Evolutionary conservation across 2,888 invertebrate genomes (phyloP).

Genomic region (Brachynemurus nebulosus): DNA sequence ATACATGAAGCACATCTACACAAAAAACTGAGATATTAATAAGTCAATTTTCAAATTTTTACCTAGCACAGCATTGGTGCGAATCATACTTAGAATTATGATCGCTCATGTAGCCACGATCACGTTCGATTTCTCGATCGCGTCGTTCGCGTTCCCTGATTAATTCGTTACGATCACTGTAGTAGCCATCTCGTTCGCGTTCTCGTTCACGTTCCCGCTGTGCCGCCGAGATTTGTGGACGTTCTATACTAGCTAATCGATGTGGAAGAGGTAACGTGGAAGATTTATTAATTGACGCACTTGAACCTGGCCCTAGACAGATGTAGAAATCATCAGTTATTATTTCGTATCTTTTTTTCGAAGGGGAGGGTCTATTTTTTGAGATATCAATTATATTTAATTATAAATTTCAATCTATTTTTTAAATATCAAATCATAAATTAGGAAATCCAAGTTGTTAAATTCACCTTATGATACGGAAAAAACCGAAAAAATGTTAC

Average conservation of each 20-base stretch:
- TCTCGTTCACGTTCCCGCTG: constrained; percentile 10
- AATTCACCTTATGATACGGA: too few species aligned
- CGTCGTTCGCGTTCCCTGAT: constrained; percentile 47
- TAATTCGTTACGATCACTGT: constrained; percentile 78
- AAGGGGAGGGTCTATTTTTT: too few species aligned
- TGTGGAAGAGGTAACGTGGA: constrained; percentile 72
- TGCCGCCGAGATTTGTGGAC: constrained; percentile 37
- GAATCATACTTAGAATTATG: constrained; percentile 42
- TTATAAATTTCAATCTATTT: too few species aligned
- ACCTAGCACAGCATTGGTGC: neutral
- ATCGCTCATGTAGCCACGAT: constrained; percentile 67
- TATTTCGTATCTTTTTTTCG: too few species aligned
- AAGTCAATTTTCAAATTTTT: neutral
- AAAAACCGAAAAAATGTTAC: too few species aligned
- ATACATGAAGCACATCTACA: constrained; percentile 68
- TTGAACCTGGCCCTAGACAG: constrained; percentile 42
- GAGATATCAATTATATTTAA: too few species aligned
- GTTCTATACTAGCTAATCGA: constrained; percentile 45
- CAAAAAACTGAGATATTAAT: neutral
- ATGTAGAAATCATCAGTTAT: too few species aligned
- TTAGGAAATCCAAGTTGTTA: too few species aligned
- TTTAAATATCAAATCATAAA: too few species aligned
- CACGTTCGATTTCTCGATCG: constrained; percentile 35
- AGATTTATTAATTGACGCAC: constrained; percentile 60
- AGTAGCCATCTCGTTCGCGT: constrained; percentile 69